Evolutionary conservation across 2,888 invertebrate genomes (phyloP).

Genomic region (Idaea straminata): DNA sequence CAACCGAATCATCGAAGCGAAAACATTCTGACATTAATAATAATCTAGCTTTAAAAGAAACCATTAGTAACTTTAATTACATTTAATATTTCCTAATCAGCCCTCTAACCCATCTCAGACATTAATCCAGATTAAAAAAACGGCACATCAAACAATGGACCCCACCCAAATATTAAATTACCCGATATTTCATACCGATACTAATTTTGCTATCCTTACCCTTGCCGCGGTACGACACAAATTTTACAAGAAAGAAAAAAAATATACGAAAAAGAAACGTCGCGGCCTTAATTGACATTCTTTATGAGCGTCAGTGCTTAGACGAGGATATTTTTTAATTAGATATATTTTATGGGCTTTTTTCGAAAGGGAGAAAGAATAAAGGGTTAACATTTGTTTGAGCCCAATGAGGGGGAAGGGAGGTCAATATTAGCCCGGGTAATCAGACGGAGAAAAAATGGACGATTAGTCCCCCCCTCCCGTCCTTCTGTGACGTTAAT

Average conservation of each 20-base stretch:
- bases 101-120: slow-evolving; percentile 11
- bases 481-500: slow-evolving; percentile 72
- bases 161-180: slow-evolving; percentile 73
- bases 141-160: slow-evolving; percentile 31
- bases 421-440: slow-evolving; percentile 78
- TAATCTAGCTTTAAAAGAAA: neutral
- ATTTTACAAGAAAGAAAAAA: slow-evolving; percentile 62
- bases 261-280: slow-evolving; percentile 60
- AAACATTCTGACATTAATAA: neutral
- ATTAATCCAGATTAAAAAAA: slow-evolving; percentile 41
- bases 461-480: slow-evolving; percentile 72
- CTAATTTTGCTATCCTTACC: slow-evolving; percentile 80
- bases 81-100: slow-evolving; percentile 1
- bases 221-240: slow-evolving; percentile 74
- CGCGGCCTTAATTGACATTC: slow-evolving; percentile 79
- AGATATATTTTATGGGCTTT: slow-evolving; percentile 81
- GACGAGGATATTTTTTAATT: slow-evolving; percentile 81
- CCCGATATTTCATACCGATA: slow-evolving; percentile 80
- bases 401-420: slow-evolving; percentile 59
- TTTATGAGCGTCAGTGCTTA: slow-evolving; percentile 80
- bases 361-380: slow-evolving; percentile 75
- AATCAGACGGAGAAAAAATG: slow-evolving; percentile 79
- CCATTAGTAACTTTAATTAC: neutral
- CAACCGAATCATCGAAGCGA: neutral
- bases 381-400: slow-evolving; percentile 80